phyloP scores from a whole-genome alignment of 35 echinoderm and acorn worm species.

The Eucidaris tribuloides region DNA sequence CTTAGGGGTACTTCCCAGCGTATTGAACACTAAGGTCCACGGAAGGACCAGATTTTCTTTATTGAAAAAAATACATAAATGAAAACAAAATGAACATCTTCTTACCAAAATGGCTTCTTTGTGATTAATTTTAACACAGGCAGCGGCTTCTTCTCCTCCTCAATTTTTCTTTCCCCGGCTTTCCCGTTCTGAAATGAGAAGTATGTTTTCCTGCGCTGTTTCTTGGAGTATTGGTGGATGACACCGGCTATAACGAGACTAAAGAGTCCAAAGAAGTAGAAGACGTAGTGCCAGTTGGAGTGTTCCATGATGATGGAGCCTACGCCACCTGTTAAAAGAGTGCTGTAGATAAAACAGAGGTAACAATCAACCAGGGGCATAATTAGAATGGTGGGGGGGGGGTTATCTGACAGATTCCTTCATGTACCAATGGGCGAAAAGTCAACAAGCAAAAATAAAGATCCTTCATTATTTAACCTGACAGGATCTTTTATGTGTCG shows the following conservation, averaged over 20 bases:
- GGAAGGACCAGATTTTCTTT: background rate
- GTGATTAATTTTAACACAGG: conserved; percentile 32
- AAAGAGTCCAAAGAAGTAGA: conserved; percentile 79
- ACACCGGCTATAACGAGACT: conserved; percentile 43
- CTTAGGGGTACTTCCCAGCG: background rate
- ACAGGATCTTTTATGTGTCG: no score
- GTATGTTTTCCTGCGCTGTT: conserved; percentile 46
- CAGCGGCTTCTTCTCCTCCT: conserved; percentile 28
- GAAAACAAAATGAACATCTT: background rate
- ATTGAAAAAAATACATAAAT: background rate
- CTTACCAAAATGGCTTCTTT: conserved; percentile 79
- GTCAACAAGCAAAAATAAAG: background rate
- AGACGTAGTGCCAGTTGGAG: conserved; percentile 75
- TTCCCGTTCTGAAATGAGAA: conserved; percentile 20
- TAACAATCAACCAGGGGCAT: background rate
- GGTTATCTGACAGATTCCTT: no score
- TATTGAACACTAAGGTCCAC: background rate
- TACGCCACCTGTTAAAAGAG: conserved; percentile 75
- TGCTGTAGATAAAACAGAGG: conserved; percentile 31
- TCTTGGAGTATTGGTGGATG: conserved; percentile 35
- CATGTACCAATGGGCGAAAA: no score
- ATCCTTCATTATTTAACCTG: no score
- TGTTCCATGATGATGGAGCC: conserved; percentile 77
- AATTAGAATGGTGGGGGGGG: background rate
- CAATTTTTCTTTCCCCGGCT: background rate